Evolutionary conservation across 1,140 invertebrate genomes (phyloP), one percentile per base, ranked within the genome.

Genomic region (Drosophila nigromelanica): DNA sequence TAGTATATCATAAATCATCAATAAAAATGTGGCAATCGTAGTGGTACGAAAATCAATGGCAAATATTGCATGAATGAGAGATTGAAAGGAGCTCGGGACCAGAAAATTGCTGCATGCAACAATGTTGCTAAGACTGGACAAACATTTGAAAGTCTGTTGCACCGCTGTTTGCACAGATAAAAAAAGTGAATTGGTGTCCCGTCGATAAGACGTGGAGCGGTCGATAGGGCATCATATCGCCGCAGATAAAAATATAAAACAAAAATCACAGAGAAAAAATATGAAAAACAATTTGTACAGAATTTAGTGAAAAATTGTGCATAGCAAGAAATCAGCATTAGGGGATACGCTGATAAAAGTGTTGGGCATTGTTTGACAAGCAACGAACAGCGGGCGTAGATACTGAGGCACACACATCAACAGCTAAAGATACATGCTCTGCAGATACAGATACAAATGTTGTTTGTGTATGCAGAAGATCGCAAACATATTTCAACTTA

Each of bases 401-500:
- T 72, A 72, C 69, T 37, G 35, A 59, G 12, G 54, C 18, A 40
- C 35, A 61, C 48, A 52, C 64, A 54, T 39, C 61, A 47, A 78
- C 47, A 81, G 73, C 33, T 63, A 71, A 50, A 80, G 75, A 74
- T 27, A 67, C 58, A 69, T 43, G 52, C 18, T 52, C 14, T 50
- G 56, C 58, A 76, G 64, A 71, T 80, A 80, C 50, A 58, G 51
- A 55, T 56, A 48, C 78, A 73, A 55, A 68, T 47, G 11, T 40
- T 42, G 11, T 40, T 37, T 55, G 39, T 51, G 35, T 52, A 18
- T 55, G 59, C 82, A 87, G 74, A 77, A 85, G 74, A 78, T 55
- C 42, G 71, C 78, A 82, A 87, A 86, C 82, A 87, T 68, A 89
- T 89, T 87, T 89, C 74, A 83, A 89, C 79, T 89, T 79, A 76